Evolutionary conservation across 1,140 invertebrate species (phyloP).

Genomic region (Ceratosolen fusciceps): DNA sequence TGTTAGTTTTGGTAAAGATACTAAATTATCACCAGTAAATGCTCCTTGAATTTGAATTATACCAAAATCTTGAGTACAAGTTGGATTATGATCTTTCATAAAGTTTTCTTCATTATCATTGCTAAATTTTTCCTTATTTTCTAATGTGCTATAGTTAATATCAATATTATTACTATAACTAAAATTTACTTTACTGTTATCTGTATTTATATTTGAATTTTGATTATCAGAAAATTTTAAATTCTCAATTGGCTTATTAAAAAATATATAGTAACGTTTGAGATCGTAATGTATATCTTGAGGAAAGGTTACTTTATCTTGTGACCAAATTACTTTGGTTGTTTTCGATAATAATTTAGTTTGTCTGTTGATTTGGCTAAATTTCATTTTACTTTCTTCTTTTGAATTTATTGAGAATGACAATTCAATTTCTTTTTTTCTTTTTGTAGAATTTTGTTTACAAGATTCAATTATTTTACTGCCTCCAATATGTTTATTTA

Average conservation of each 20-base stretch:
- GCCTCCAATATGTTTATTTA: constrained; percentile 53
- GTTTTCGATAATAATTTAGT: constrained; percentile 52
- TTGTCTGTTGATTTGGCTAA: constrained; percentile 18
- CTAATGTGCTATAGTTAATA: constrained; percentile 67
- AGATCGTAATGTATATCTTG: constrained; percentile 57
- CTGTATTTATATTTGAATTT: constrained; percentile 51
- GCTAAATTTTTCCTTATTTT: constrained; percentile 62
- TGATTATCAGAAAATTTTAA: constrained; percentile 50
- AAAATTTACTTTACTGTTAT: constrained; percentile 65
- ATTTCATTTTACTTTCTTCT: constrained; percentile 50
- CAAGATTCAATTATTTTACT: constrained; percentile 49
- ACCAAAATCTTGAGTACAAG: constrained; percentile 64
- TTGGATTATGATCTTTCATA: constrained; percentile 53
- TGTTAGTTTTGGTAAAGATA: constrained; percentile 72
- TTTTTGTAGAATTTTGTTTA: constrained; percentile 50
- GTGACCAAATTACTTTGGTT: constrained; percentile 56
- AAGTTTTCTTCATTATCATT: constrained; percentile 64
- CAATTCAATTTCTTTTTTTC: constrained; percentile 57
- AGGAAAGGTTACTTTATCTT: constrained; percentile 58
- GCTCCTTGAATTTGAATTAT: constrained; percentile 64
- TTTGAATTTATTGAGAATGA: constrained; percentile 49
- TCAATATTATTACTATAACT: constrained; percentile 74
- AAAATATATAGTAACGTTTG: constrained; percentile 51
- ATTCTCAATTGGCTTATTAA: constrained; percentile 49
- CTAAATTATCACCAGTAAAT: constrained; percentile 73